Base-by-base conservation (phyloP, 2,797 vertebrate species). In the Sparidentex hasta region DNA sequence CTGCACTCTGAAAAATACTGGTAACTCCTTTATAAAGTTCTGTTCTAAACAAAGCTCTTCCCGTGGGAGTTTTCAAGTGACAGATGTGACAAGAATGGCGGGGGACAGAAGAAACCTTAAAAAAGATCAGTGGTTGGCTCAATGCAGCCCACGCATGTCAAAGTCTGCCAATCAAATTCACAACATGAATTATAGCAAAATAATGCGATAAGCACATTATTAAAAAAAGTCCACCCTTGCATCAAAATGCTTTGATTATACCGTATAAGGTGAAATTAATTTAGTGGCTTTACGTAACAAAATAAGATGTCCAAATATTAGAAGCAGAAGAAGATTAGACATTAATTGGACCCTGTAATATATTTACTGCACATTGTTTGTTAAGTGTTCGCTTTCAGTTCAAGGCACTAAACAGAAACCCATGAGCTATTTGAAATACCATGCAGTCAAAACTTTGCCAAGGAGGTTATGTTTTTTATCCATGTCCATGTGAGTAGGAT, bases 51-150 rank as follows among this genome's bases (percentile, higher is more conserved):
- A 94, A 95, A 94, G 93, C 90, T 27, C 89, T 82, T 91, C 81
- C 87, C 80, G 91, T 93, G 90, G 93, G 94, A 94, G 89, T 89
- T 81, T 90, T 86, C 77, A 90, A 87, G 84, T 94, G 94, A 95
- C 94, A 94, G 93, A 93, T 91, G 88, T 93, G 94, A 94, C 89
- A 90, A 91, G 90, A 90, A 88, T 83, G 80, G 87, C 55, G 87
- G 84, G 81, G 89, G 88, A 88, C 83, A 91, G 84, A 76, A 92
- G 79, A 90, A 92, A 88, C 85, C 89, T 93, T 87, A 90, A 92
- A 93, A 93, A 93, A 93, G 90, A 93, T 90, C 90, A 91, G 83
- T 83, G 86, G 83, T 87, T 87, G 88, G 88, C 84, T 93, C 86
- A 91, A 92, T 75, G 73, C 87, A 88, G 85, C 94, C 94, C 89